Base-by-base conservation (phyloP, 1,140 invertebrate species). In the Dreissena polymorpha region DNA sequence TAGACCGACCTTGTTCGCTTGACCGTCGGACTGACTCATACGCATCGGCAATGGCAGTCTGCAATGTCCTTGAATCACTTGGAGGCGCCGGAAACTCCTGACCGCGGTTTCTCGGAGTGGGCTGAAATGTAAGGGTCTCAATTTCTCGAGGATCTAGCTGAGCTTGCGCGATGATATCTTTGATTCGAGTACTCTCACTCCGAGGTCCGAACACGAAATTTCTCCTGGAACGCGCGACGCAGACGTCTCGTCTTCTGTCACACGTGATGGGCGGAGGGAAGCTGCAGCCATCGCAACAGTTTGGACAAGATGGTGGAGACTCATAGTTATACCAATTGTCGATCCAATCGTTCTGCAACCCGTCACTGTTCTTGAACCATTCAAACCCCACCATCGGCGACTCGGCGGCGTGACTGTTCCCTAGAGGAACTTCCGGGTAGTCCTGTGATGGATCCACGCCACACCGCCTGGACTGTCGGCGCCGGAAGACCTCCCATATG, bases 401-500 rank as follows among this genome's bases (percentile, higher is more conserved):
- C 18, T 50, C 3, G 10, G 29, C 14, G n/a, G 21, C 49, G 39
- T 82, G 79, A 49, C 25, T 63, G 6, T 65, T 53, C 8, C 63
- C 60, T 2, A 50, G 13, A 10, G 72, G 25, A 16, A 74, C 72
- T 25, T 49, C 27, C 0, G 80, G 72, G 55, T 83, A 83, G 25
- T 76, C 72, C 23, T 12, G 57, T 0, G 72, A 18, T 8, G 80
- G 72, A 12, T 83, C 73, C 6, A 83, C 53, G 10, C 71, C n/a
- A 55, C 80, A 83, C 0, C n/a, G 12, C 7, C 16, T 7, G 13
- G 13, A 27, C 23, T 83, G 80, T 13, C 39, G 63, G 0, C 29
- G 0, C 23, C 88, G 64, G 72, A 88, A 90, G 68, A 84, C 27
- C 57, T 90, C 85, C 89, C 89, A 90, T 14, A 89, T 68, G 65